phyloP scores from a whole-genome alignment of 2,797 vertebrate genomes.

The Pitangus sulphuratus region DNA sequence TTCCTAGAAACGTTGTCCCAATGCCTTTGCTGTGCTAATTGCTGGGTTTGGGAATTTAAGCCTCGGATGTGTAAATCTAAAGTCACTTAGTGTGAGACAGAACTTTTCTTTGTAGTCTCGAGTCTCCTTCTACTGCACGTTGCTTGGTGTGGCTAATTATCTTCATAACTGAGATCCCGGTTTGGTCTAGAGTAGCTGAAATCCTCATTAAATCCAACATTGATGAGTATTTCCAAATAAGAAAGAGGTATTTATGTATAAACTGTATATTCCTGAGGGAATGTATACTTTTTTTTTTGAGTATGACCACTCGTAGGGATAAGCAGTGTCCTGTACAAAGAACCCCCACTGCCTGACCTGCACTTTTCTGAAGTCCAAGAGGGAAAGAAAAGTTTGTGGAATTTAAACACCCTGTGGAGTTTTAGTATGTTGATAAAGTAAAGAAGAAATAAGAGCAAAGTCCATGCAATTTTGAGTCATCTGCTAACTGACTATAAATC shows the following conservation, averaged over 20 bases:
- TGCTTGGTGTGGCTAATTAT: background rate
- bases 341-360: background rate
- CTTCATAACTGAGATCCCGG: background rate
- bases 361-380: background rate
- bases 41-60: background rate
- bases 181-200: background rate
- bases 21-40: background rate
- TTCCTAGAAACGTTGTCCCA: background rate
- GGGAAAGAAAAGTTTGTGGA: background rate
- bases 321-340: background rate
- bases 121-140: background rate
- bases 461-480: constrained; percentile 7
- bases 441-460: constrained; percentile 8
- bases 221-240: background rate
- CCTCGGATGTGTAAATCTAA: background rate
- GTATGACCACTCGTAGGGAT: background rate
- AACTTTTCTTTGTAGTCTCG: background rate
- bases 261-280: background rate
- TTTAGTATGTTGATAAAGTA: constrained; percentile 11
- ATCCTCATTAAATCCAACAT: background rate
- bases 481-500: constrained; percentile 23
- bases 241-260: background rate
- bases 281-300: background rate
- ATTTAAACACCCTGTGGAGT: background rate
- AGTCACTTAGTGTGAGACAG: background rate